Evolutionary conservation across 2,888 invertebrate species (phyloP).

Genomic region (Pristionchus mayeri): DNA sequence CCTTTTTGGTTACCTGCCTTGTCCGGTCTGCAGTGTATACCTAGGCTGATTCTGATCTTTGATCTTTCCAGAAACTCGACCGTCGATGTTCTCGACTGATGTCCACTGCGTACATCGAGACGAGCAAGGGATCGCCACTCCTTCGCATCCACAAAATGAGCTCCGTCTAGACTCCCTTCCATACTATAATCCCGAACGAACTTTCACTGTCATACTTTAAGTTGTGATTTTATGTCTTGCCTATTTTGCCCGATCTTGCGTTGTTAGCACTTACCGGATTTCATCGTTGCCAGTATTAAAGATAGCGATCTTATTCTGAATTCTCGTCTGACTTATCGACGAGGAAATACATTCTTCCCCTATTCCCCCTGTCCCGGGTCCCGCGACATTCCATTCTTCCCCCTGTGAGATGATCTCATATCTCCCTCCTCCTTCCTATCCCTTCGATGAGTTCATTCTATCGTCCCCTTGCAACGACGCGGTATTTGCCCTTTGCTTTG

Average conservation of each 20-base stretch:
- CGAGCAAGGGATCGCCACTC: conserved; percentile 19
- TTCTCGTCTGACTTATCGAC: no score
- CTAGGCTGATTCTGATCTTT: not conserved
- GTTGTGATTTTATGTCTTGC: not conserved
- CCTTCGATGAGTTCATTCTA: no score
- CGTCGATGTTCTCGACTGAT: conserved; percentile 39
- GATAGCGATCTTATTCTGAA: no score
- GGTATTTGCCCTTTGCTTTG: no score
- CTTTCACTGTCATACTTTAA: not conserved
- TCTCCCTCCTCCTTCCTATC: no score
- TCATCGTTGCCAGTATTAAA: no score
- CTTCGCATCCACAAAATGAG: conserved; percentile 36
- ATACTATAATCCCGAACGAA: not conserved
- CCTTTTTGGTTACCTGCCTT: conserved; percentile 3
- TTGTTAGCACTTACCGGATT: no score
- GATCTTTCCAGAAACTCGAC: conserved; percentile 42
- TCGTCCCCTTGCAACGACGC: no score
- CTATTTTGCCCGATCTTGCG: no score
- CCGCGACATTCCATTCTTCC: not conserved
- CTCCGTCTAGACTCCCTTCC: not conserved
- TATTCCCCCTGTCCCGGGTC: no score
- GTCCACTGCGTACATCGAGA: conserved; percentile 43
- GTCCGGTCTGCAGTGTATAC: not conserved
- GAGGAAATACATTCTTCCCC: no score
- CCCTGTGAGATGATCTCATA: no score